A percentile compares a stretch with the other conserved stretches of the same genome.
Evolutionary conservation across 2,797 vertebrate genomes (phyloP).

Genomic region (Florisuga fusca): DNA sequence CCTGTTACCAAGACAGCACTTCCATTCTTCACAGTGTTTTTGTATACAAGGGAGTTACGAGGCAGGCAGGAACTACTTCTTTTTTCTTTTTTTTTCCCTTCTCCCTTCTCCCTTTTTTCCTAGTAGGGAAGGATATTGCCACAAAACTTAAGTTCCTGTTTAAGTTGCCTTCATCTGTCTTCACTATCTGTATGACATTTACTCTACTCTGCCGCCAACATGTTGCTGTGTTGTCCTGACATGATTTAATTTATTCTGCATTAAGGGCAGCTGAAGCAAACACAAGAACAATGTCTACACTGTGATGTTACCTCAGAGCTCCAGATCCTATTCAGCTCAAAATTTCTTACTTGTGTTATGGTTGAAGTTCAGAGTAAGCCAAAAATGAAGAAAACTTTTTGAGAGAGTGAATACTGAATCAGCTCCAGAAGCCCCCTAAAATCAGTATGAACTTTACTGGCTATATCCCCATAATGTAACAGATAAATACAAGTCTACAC

Average conservation of each 20-base stretch:
- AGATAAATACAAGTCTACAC: not conserved
- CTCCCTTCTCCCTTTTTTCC: not conserved
- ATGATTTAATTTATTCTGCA: not conserved
- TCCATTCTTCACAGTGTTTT: not conserved
- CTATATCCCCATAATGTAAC: not conserved
- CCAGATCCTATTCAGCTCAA: not conserved
- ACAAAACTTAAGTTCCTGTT: not conserved
- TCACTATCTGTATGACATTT: not conserved
- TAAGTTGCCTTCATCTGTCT: not conserved
- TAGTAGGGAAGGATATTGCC: not conserved
- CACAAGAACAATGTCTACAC: not conserved
- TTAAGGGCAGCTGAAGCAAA: not conserved
- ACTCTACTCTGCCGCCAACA: not conserved
- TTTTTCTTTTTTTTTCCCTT: too few relatives aligned
- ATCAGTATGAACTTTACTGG: not conserved
- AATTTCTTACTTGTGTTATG: not conserved
- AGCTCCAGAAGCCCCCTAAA: not conserved
- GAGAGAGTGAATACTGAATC: not conserved
- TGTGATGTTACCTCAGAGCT: not conserved
- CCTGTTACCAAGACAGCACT: not conserved
- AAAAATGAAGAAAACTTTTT: not conserved
- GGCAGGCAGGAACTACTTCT: not conserved
- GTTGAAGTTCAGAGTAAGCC: not conserved
- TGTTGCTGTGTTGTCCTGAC: not conserved
- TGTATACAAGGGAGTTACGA: not conserved